Evolutionary conservation across 2,113 vertebrate species (phyloP), one percentile per base, ranked within the genome.

Genomic region (Uria aalge): DNA sequence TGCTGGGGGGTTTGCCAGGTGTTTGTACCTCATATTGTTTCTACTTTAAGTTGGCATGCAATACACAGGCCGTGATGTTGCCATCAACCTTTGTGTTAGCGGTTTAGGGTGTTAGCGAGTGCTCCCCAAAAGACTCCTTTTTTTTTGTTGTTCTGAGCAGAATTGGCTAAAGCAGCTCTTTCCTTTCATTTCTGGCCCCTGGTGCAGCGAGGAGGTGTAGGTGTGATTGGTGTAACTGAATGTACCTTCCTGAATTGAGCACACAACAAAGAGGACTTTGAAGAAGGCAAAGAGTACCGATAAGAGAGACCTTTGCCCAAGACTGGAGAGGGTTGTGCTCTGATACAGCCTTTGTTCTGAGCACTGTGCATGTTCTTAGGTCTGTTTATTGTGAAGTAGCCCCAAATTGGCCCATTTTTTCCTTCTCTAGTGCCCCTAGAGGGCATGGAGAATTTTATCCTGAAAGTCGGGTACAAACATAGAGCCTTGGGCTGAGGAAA

Each of bases 241-340:
- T 99, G 98, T 92, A 98, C 98, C 96, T 99, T 99, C 88, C 97
- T 99, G 78, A 99, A 98, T 91, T 98, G 97, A 69, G 98, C 98
- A 69, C 98, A 98, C 89, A 98, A 99, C 97, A 99, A 99, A 94
- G 98, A 99, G 97, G 98, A 98, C 92, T 99, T 99, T 97, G 98
- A 99, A 73, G 98, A 99, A 89, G 98, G 98, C 64, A 98, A 98
- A 93, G 98, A 99, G 62, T 99, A 99, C 97, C 96, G 98, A 98
- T 99, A 96, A 95, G 93, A 91, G 56, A 67, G 52, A 36, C 21
- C 32, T 67, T 38, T 52, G 38, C 6, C n/a, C 34, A 23, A 21
- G 24, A 38, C 40, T 41, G 78, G 34, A 38, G 52, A 40, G 64
- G 38, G 29, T 23, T 88, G 77, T 2, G 4, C 43, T 72, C 17